Evolutionary conservation across 2,888 invertebrate genomes (phyloP), one percentile per base, ranked within the genome.

Genomic region (Hecatera dysodea): DNA sequence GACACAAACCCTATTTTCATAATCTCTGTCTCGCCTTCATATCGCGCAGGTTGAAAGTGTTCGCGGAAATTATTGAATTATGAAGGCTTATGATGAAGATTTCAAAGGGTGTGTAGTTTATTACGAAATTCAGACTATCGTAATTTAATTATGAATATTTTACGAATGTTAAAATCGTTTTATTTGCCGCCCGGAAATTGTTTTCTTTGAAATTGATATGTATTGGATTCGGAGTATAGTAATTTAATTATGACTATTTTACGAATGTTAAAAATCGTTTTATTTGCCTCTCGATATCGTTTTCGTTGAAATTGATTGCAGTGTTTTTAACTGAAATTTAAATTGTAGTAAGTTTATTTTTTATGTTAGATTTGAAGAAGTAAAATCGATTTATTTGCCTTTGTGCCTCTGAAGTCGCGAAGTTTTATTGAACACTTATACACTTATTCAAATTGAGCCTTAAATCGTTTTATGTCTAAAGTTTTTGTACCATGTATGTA

Each of bases 21-120:
- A 65, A 24, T 60, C 57, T 75, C 75, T 64, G 68, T 74, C 50
- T 79, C 65, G 44, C 61, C 33, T 67, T 42, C n/a, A 46, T 46
- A 61, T 29, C 56, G 50, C 29, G 7, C 29, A 7, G n/a, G 39
- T 61, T 48, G 17, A 46, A n/a, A 56, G 59, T 56, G 56, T 59
- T 12, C 29, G 48, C 50, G 19, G 33, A n/a, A 33, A 53, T 48
- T 65, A 67, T 64, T 33, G 50, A 11, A 50, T 52, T 22, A 88
- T 87, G 87, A 83, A 80, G 71, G 59, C 81, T 17, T 61, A 61
- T 61, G 81, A 81, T 17, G 83, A 79, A 50, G 79, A 82, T 24
- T 56, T 59, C n/a, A 70, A 73, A 22, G 78, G 86, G 87, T 87
- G 67, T 33, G 86, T 83, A 72, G 12, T 29, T 19, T 39, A 56